Percentiles rank a stretch among this genome's conserved stretches.
Conservation (phyloP, 2,888 invertebrate genomes). For the Carterocephalus palaemon region DNA sequence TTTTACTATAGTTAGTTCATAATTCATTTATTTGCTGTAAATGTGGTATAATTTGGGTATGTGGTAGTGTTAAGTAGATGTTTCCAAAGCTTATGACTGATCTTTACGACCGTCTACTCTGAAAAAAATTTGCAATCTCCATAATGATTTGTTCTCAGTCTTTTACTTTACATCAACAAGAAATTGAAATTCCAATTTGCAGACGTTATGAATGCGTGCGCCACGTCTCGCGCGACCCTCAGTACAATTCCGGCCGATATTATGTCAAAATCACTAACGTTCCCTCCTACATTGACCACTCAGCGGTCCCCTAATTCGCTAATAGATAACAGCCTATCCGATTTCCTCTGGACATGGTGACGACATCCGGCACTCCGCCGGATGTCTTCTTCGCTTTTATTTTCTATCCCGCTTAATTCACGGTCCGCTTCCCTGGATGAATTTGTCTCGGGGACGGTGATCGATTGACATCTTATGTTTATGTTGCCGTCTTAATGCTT, state of each 20-base stretch:
- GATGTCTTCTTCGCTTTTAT: constrained; percentile 33
- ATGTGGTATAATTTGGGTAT: no score
- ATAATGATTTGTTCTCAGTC: no score
- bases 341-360: constrained; percentile 61
- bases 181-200: constrained; percentile 2
- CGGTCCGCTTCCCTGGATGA: neutral
- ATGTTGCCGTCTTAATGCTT: neutral
- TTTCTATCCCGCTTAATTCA: constrained; percentile 2
- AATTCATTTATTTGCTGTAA: no score
- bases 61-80: no score
- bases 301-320: constrained; percentile 68
- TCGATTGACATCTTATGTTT: neutral
- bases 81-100: no score
- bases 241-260: constrained; percentile 38
- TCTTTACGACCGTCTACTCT: no score
- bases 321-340: constrained; percentile 72
- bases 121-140: no score
- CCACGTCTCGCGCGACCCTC: constrained; percentile 27
- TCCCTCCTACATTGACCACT: constrained; percentile 39
- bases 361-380: constrained; percentile 59
- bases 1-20: no score
- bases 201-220: neutral
- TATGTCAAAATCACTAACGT: constrained; percentile 51
- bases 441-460: constrained; percentile 5
- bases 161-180: no score